Base-by-base conservation (phyloP, 2,113 vertebrate genomes). In the Lutjanus erythropterus region DNA sequence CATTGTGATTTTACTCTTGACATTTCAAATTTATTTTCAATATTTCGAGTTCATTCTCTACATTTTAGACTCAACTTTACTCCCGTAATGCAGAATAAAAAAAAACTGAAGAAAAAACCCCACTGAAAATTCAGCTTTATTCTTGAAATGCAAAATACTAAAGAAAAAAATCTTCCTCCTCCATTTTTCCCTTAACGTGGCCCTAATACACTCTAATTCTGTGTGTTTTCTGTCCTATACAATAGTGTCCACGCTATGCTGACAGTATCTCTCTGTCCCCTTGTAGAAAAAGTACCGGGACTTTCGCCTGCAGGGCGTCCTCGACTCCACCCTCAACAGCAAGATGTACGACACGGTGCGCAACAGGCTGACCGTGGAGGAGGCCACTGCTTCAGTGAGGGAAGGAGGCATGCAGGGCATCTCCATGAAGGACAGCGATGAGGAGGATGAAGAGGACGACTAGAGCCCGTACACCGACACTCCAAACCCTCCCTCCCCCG, bases 401-500 rank as follows among this genome's bases (percentile, higher is more conserved):
- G 98, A 99, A 91, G 97, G 98, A 1, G 98, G 97, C 79, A 97
- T 99, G 78, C 96, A 97, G 89, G 98, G 98, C 9, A 99, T 99
- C 92, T 97, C 98, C 86, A 99, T 99, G 98, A 99, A 98, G 91
- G 98, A 99, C 96, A 99, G 98, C 18, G 98, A 99, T 16, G 98
- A 99, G 92, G 98, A 99, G 78, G 97, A 99, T 0, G 98, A 99
- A 95, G 96, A 94, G 27, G 86, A 90, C 59, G 86, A 94, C 92
- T 94, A 96, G 91, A 94, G 81, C 83, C 77, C 19, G 59, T 59
- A 76, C 82, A 88, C 91, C 23, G 14, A 88, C 88, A 71, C 60
- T 56, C 58, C 75, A 58, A n/a, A 70, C 70, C 83, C 76, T n/a
- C 9, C 55, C 31, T 60, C 44, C 58, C 65, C 71, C 12, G 5